phyloP scores from a whole-genome alignment of 2,888 invertebrate genomes.

The Hartigia nigra region DNA sequence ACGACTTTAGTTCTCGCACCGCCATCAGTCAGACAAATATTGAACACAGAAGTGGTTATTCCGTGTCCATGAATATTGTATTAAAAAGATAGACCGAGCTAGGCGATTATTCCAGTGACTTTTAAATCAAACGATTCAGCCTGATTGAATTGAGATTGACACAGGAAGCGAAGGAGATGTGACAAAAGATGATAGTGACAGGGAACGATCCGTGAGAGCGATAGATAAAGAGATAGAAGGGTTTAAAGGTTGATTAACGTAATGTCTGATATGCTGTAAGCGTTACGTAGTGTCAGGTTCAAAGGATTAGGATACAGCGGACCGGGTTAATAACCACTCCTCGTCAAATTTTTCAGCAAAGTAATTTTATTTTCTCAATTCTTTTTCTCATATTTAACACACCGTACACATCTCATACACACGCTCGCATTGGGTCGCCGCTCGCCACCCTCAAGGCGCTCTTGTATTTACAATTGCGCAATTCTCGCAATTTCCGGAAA shows the following conservation, averaged over 20 bases:
- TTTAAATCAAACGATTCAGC: neutral
- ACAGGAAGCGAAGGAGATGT: neutral
- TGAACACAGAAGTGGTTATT: constrained; percentile 63
- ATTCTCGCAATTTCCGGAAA: neutral
- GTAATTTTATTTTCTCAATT: constrained; percentile 56
- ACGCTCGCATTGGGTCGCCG: neutral
- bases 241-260: neutral
- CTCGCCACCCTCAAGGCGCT: neutral
- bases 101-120: neutral
- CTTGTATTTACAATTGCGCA: constrained; percentile 5
- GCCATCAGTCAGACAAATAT: constrained; percentile 39
- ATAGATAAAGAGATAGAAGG: neutral
- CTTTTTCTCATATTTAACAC: neutral
- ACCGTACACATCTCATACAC: constrained; percentile 1
- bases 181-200: neutral
- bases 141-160: neutral
- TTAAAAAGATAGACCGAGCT: neutral
- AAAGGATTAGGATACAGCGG: constrained; percentile 48
- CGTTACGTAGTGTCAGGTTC: neutral
- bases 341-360: constrained; percentile 62
- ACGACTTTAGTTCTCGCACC: neutral
- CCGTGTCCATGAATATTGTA: constrained; percentile 43
- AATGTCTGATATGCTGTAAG: neutral
- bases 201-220: neutral
- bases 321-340: constrained; percentile 63